Base-by-base conservation (phyloP, 1,140 invertebrate genomes). In the Probaryconus sp. region DNA sequence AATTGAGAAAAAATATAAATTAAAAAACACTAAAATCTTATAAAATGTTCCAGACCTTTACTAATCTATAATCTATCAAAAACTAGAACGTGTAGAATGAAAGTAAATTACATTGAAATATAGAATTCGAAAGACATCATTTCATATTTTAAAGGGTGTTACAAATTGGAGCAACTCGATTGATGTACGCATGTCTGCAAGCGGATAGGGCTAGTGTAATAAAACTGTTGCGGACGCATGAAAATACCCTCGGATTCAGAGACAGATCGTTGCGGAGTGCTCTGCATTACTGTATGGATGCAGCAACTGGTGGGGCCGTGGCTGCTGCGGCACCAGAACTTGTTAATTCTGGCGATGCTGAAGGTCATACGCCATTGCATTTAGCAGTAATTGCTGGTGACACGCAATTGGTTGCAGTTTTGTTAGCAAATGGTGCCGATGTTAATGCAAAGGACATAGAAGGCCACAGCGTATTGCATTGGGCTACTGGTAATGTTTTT, bases 381-480 rank as follows among this genome's bases (percentile, higher is more conserved):
- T 90, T 98, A 71, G 95, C 95, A 28, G 95, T 97, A 28, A 97
- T 98, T 79, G 94, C 96, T 63, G 96, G 96, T 6, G 95, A 96
- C 82, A 92, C 92, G 74, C 91, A 93, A 14, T 90, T 97, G 51
- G 93, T 96, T 33, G 93, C 93, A 48, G 93, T 94, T 17, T 87
- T 97, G 3, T 83, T 97, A 33, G 92, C 93, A 9, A 93, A 93
- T 58, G 92, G 93, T 16, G 96, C 97, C 5, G 93, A 98, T 80
- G 92, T 98, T 33, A 94, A 95, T 83, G 92, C 93, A 24, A 89
- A 94, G 47, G 98, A 99, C 86, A 92, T 95, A 80, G 97, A 99
- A 83, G 92, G 94, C 43, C 98, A 99, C 83, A 97, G 97, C 1
- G 93, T 96, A n/a, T 92, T 98, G 9, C 98, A 99, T 86, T 99